Evolutionary conservation across 2,888 invertebrate species (phyloP), one percentile per base, ranked within the genome.

Genomic region (Ophraella communa): DNA sequence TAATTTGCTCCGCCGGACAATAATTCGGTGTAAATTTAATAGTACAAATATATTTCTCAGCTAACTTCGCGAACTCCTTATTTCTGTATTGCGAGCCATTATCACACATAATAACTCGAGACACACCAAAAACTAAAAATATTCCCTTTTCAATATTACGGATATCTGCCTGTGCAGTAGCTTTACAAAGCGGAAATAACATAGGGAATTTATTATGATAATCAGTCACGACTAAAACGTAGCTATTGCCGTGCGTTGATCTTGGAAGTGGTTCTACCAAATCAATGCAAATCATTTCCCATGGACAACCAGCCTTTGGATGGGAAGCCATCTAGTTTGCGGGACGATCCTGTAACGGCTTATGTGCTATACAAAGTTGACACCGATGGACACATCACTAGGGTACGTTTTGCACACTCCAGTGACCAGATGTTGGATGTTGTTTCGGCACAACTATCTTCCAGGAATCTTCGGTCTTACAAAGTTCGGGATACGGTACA

Each of bases 261-360:
- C 57, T 51, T 20, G 63, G 66, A 21, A 66, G 39, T 4, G 62
- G 60, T 1, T 56, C 65, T n/a, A 65, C 45, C 7, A 65, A 21
- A 44, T 59, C 73, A 69, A 66, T 69, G 66, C 72, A 73, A 74
- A 76, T 76, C 73, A 65, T 68, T 35, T 65, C 62, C 65, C 65
- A 57, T 2, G 33, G 57, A 3, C 57, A 5, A 17, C 24, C 30
- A 4, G 27, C 57, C 17, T 30, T 27, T 11, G 23, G 47, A 20
- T 47, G 47, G 2, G 47, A 47, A 14, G 45, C 20, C 57, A 57
- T 57, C 20, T 44, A 30, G 4, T 47, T 33, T 1, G 17, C 11
- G 2, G 17, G 57, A 2, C 17, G 23, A 7, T 11, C 21, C 20
- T 57, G 47, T 4, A 27, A 7, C 2, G 27, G 27, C n/a, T 57